Conservation (phyloP, 1,140 invertebrate species). For the Achatina immaculata region DNA sequence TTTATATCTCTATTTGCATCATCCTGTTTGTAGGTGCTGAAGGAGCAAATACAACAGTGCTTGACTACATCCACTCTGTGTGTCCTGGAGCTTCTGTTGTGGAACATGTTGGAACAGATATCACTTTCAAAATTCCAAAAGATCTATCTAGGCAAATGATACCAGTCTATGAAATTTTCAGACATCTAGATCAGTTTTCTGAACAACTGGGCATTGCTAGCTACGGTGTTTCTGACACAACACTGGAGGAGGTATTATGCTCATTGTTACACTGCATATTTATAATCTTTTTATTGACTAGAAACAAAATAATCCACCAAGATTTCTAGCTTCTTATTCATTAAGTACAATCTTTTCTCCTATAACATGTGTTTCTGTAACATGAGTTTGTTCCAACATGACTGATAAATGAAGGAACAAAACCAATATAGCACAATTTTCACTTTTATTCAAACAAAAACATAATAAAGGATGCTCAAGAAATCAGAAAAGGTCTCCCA, state of each 20-base stretch:
- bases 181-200: constrained; percentile 62
- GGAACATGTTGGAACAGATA: constrained; percentile 65
- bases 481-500: too few relatives aligned
- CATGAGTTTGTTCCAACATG: too few relatives aligned
- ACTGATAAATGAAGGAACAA: too few relatives aligned
- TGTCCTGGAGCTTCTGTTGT: constrained; percentile 52
- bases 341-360: too few relatives aligned
- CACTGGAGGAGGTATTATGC: constrained; percentile 68
- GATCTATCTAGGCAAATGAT: constrained; percentile 14
- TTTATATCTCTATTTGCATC: too few relatives aligned
- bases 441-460: too few relatives aligned
- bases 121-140: constrained; percentile 65
- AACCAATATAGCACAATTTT: too few relatives aligned
- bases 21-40: background rate
- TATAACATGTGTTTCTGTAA: too few relatives aligned
- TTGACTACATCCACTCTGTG: constrained; percentile 47
- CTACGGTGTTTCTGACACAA: constrained; percentile 69
- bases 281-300: too few relatives aligned
- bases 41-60: constrained; percentile 22
- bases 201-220: constrained; percentile 57
- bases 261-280: background rate
- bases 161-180: constrained; percentile 59
- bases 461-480: too few relatives aligned
- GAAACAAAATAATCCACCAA: too few relatives aligned
- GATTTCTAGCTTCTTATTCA: too few relatives aligned